Conservation (phyloP, 2,797 vertebrate species). For the Danionella dracula region DNA sequence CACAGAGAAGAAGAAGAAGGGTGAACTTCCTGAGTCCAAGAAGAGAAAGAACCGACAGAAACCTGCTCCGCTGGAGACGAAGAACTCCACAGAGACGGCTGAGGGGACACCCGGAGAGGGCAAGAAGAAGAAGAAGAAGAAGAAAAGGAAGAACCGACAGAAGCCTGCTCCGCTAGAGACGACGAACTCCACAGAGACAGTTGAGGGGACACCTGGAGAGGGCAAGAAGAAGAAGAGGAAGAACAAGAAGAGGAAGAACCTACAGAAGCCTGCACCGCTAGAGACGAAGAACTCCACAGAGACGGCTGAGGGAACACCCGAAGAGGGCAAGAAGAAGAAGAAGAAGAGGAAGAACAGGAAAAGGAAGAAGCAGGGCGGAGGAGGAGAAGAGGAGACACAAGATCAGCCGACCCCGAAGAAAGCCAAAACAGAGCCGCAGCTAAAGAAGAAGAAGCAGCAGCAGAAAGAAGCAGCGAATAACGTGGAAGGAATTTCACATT, state of each 20-base stretch:
- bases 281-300: constrained; percentile 4
- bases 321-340: constrained; percentile 57
- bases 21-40: constrained; percentile 87
- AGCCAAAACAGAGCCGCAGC: constrained; percentile 46
- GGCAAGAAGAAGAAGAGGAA: constrained; percentile 62
- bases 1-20: constrained; percentile 65
- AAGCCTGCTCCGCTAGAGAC: constrained; percentile 52
- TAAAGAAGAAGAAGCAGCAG: constrained; percentile 40
- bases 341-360: constrained; percentile 56
- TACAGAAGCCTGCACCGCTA: constrained; percentile 50
- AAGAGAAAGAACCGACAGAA: constrained; percentile 77
- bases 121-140: constrained; percentile 57
- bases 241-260: constrained; percentile 84
- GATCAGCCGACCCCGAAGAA: constrained; percentile 67
- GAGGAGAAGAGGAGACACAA: neutral
- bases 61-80: constrained; percentile 44
- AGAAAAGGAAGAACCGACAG: constrained; percentile 56
- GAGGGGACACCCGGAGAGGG: constrained; percentile 30
- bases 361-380: constrained; percentile 55
- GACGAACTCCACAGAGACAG: neutral
- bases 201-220: constrained; percentile 20
- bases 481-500: neutral
- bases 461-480: constrained; percentile 55
- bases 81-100: neutral
- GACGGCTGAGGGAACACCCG: constrained; percentile 22